These are phyloP conservation scores for Lottia scabra DNA, from an alignment of 2,888 invertebrate genomes.

Conservation along the genomic window DNA sequence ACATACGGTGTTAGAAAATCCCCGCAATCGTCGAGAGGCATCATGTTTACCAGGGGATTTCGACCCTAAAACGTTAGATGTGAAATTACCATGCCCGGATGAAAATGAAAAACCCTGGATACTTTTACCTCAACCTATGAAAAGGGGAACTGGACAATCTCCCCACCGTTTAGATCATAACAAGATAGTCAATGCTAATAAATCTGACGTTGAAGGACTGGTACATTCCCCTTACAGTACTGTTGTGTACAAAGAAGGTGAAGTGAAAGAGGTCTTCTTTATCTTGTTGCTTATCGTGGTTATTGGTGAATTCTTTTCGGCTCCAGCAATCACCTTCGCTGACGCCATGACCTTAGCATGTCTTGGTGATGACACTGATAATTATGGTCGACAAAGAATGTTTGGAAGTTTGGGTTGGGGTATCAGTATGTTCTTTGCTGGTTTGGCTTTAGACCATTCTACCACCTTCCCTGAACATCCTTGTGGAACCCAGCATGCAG, in stretches of 20 bases:
- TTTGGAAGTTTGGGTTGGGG: slow-evolving; percentile 99
- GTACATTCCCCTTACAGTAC: slow-evolving; percentile 87
- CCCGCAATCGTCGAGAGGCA: slow-evolving; percentile 23
- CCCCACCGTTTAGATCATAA: slow-evolving; percentile 45
- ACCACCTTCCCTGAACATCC: slow-evolving; percentile 95
- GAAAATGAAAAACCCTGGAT: background rate
- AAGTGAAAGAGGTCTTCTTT: slow-evolving; percentile 96
- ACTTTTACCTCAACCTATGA: background rate
- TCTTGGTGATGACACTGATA: slow-evolving; percentile 81
- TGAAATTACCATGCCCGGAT: background rate
- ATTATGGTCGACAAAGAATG: slow-evolving; percentile 96
- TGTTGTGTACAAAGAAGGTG: slow-evolving; percentile 87
- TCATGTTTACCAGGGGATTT: slow-evolving; percentile 7
- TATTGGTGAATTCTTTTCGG: slow-evolving; percentile 97
- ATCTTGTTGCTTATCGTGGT: slow-evolving; percentile 90
- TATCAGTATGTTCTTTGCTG: slow-evolving; percentile 97
- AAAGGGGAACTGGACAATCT: slow-evolving; percentile 35
- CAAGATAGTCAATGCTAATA: slow-evolving; percentile 50
- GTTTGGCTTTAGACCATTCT: slow-evolving; percentile 87
- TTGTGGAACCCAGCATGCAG: slow-evolving; percentile 82
- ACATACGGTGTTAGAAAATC: slow-evolving; percentile 69
- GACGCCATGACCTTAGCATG: slow-evolving; percentile 74
- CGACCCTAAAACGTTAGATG: background rate
- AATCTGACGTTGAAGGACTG: slow-evolving; percentile 46
- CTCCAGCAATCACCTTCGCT: slow-evolving; percentile 93